These are phyloP conservation scores for Eupithecia subfuscata DNA, from an alignment of 2,888 invertebrate species.

Conservation along the genomic window DNA sequence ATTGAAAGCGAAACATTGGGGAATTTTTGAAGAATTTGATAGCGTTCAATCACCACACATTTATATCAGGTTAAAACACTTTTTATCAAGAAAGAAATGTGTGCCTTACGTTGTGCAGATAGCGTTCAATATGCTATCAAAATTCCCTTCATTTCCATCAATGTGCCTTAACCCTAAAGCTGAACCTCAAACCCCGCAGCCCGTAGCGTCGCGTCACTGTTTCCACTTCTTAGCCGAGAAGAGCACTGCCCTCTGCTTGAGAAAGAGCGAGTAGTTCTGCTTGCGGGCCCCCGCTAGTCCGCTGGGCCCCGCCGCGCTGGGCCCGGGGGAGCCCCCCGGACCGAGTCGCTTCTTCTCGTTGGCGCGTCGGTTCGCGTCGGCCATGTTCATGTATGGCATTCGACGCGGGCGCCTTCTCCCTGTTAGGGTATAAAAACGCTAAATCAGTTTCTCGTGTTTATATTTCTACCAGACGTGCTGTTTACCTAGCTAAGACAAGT, in stretches of 20 bases:
- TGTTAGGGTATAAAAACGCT: constrained; percentile 28
- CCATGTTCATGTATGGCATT: constrained; percentile 49
- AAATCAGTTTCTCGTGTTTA: not conserved
- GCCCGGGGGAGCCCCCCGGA: not conserved
- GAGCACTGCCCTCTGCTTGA: constrained; percentile 79
- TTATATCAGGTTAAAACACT: not conserved
- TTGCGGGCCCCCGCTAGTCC: constrained; percentile 52
- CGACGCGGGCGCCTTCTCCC: constrained; percentile 66
- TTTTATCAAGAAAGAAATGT: not conserved
- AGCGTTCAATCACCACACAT: not conserved
- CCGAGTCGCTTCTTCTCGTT: constrained; percentile 46
- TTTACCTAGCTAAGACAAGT: no score
- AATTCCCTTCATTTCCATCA: not conserved
- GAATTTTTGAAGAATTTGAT: not conserved
- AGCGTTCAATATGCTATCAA: not conserved
- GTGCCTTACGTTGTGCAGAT: not conserved
- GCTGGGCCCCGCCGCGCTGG: not conserved
- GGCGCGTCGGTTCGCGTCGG: constrained; percentile 52
- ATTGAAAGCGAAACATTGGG: not conserved
- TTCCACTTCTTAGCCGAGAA: constrained; percentile 84
- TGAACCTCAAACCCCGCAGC: constrained; percentile 15
- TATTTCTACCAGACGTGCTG: not conserved
- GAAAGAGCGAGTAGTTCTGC: constrained; percentile 81
- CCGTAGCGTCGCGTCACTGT: constrained; percentile 55
- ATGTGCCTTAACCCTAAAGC: not conserved